Conservation (phyloP, 2,797 vertebrate species). For the Hydrolagus colliei region DNA sequence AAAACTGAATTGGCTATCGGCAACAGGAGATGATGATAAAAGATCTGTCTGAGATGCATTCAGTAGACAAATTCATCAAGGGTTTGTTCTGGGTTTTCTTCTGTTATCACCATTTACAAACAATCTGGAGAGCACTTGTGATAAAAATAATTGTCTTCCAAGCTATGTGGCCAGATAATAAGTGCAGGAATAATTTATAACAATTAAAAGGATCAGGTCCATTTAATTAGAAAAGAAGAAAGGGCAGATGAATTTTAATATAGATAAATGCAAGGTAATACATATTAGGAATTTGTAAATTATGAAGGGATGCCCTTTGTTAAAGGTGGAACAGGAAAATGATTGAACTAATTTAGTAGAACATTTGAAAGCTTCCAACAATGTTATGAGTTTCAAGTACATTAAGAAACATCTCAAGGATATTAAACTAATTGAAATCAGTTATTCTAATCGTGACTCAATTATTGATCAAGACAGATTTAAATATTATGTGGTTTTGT, state of each 20-base stretch:
- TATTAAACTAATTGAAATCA: too few species aligned
- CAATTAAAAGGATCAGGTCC: not conserved
- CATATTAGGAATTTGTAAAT: not conserved
- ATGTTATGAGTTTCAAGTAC: too few species aligned
- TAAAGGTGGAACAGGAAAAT: not conserved
- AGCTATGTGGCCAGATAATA: not conserved
- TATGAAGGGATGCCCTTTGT: not conserved
- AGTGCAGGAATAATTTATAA: not conserved
- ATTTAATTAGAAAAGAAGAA: not conserved
- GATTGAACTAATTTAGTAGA: not conserved
- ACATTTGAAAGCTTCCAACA: too few species aligned
- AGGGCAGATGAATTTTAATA: not conserved
- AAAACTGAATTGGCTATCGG: not conserved
- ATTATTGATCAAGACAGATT: too few species aligned
- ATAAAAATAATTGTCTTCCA: too few species aligned
- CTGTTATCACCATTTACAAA: not conserved
- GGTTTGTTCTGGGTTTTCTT: not conserved
- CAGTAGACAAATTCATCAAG: not conserved
- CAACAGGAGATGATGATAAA: not conserved
- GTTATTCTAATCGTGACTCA: too few species aligned
- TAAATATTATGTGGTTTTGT: too few species aligned
- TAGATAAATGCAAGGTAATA: not conserved
- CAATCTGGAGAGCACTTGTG: not conserved
- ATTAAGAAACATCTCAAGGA: too few species aligned
- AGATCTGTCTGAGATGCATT: not conserved